Evolutionary conservation across 2,113 vertebrate genomes (phyloP).

Genomic region (Pelecanoides urinatrix): DNA sequence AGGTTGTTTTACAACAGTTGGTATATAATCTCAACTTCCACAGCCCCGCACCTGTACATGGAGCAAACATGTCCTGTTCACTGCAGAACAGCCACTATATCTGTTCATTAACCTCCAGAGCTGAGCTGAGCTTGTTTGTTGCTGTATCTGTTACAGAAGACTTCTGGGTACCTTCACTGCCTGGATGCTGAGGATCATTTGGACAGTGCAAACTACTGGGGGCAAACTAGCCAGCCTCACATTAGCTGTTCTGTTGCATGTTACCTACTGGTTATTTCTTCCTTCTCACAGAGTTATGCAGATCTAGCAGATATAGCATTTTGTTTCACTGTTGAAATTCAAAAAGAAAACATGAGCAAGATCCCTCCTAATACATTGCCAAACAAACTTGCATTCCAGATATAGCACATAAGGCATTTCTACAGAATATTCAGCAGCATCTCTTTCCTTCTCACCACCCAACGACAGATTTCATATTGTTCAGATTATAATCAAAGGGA

Average conservation of each 20-base stretch:
- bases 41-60: too few relatives aligned
- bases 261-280: not conserved
- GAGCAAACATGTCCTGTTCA: not conserved
- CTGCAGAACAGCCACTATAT: not conserved
- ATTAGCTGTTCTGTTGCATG: fast-evolving
- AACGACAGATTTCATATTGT: not conserved
- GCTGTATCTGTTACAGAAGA: not conserved
- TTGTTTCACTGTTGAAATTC: not conserved
- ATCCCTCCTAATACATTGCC: not conserved
- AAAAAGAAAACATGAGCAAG: not conserved
- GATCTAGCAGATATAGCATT: not conserved
- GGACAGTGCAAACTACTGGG: not conserved
- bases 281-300: not conserved
- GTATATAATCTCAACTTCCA: not conserved
- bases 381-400: not conserved
- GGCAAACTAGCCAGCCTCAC: not conserved
- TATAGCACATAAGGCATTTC: not conserved
- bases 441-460: not conserved
- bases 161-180: not conserved
- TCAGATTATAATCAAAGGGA: not conserved
- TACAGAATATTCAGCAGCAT: not conserved
- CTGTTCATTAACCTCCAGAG: not conserved
- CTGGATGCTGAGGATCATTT: not conserved
- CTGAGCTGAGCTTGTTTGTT: not conserved
- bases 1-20: not conserved